Conservation (phyloP, 1,140 invertebrate species). For the Formica selysi region DNA sequence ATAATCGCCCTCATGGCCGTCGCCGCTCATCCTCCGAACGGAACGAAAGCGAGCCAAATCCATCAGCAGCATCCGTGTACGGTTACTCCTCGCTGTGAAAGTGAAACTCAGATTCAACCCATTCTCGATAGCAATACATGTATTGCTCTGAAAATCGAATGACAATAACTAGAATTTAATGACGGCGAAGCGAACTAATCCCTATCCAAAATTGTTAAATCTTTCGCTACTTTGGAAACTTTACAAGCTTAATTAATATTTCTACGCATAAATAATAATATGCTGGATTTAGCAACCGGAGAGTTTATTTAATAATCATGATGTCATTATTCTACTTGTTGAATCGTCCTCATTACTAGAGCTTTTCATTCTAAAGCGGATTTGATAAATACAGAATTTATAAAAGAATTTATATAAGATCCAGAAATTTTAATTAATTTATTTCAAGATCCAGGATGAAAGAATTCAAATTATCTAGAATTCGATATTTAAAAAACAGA, state of each 20-base stretch:
- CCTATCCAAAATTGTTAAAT: not conserved
- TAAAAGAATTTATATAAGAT: not conserved
- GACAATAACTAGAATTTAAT: not conserved
- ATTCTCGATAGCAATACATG: not conserved
- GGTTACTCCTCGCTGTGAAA: constrained; percentile 22
- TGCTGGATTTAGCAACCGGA: not conserved
- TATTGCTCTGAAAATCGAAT: not conserved
- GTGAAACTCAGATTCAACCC: constrained; percentile 37
- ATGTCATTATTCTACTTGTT: not conserved
- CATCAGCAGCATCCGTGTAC: constrained; percentile 30
- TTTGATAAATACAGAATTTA: not conserved
- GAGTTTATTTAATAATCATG: not conserved
- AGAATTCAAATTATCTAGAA: not conserved
- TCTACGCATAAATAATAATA: not conserved
- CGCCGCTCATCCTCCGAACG: constrained; percentile 37
- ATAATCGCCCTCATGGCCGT: constrained; percentile 40
- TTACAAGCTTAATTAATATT: not conserved
- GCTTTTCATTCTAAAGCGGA: not conserved
- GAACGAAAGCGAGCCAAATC: constrained; percentile 58
- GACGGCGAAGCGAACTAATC: not conserved
- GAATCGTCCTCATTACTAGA: not conserved
- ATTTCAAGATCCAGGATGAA: not conserved
- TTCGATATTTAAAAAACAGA: not conserved
- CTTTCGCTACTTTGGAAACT: too few species aligned
- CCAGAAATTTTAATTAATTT: not conserved